phyloP scores from a whole-genome alignment of 2,113 vertebrate genomes.

The Bos indicus region DNA sequence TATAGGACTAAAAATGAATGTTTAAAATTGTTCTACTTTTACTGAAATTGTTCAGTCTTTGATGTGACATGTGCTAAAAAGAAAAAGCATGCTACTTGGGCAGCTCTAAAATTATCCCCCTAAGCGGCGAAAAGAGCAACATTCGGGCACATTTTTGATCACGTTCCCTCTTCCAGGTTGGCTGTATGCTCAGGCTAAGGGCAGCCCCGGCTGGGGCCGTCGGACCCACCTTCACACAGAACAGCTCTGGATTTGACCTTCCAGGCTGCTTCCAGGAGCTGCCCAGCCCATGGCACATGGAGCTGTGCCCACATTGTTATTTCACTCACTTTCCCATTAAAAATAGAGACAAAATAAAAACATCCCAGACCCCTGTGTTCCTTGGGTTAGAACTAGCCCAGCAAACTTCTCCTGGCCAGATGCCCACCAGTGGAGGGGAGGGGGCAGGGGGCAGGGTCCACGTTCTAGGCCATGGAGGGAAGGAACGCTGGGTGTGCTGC shows the following conservation, averaged over 20 bases:
- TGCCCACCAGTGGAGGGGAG: not conserved
- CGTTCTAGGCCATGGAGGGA: not conserved
- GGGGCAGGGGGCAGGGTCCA: not conserved
- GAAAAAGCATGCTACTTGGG: not conserved
- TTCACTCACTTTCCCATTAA: not conserved
- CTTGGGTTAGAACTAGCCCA: not conserved
- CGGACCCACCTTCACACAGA: not conserved
- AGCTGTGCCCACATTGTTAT: not conserved
- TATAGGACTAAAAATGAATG: not conserved
- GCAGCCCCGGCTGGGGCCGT: too few species aligned
- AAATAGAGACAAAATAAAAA: conserved; percentile 29
- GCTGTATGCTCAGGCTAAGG: not conserved
- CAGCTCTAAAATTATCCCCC: not conserved
- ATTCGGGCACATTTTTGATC: not conserved
- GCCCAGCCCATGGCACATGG: not conserved
- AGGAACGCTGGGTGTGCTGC: not conserved
- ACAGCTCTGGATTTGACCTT: not conserved
- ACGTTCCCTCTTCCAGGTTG: not conserved
- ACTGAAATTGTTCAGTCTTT: not conserved
- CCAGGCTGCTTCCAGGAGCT: not conserved
- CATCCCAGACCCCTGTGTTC: not conserved
- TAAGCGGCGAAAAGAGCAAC: not conserved
- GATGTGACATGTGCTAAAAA: not conserved
- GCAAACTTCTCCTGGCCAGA: conserved; percentile 5
- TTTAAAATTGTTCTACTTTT: not conserved